Evolutionary conservation across 1,140 invertebrate species (phyloP), one percentile per base, ranked within the genome.

Genomic region (Musca domestica): DNA sequence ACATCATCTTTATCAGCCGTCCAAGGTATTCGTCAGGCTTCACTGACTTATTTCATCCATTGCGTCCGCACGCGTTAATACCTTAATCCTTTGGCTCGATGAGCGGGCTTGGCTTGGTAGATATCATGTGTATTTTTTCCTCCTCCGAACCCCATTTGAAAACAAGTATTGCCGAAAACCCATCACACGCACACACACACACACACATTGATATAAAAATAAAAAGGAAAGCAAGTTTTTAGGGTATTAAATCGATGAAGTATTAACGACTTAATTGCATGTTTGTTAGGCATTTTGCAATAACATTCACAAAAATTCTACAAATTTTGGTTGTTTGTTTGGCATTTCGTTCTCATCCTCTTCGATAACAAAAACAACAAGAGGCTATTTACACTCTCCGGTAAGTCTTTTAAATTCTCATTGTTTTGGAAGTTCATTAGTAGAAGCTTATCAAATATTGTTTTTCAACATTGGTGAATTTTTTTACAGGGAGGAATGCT

Each of bases 181-280:
- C 20, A 46, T 15, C n/a, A n/a, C 27, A 67, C 52, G 27, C 14
- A 47, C 61, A 51, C 23, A 63, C 56, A 22, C 34, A 49, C 14
- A 22, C 14, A 22, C 20, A 30, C 19, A 47, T 19, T 30, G 27
- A 41, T 5, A 63, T 14, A 19, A 9, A 48, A 17, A 22, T 34
- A 47, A 46, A 19, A 34, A 23, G 41, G 14, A 23, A 4, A 49
- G 46, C 12, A 34, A n/a, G 20, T 41, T 61, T 34, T 48, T 66
- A 64, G 69, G 61, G 69, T 64, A 70, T 67, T 67, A 70, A 67
- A 67, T 67, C 56, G 69, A 67, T 67, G 69, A 70, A 70, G 66
- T 67, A 67, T 70, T 70, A 70, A 70, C 69, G 69, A 70, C 69
- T 67, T 70, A 70, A 70, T 70, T 70, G 69, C 69, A 70, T 70